phyloP scores from a whole-genome alignment of 2,113 vertebrate genomes.

The Pyrgilauda ruficollis region DNA sequence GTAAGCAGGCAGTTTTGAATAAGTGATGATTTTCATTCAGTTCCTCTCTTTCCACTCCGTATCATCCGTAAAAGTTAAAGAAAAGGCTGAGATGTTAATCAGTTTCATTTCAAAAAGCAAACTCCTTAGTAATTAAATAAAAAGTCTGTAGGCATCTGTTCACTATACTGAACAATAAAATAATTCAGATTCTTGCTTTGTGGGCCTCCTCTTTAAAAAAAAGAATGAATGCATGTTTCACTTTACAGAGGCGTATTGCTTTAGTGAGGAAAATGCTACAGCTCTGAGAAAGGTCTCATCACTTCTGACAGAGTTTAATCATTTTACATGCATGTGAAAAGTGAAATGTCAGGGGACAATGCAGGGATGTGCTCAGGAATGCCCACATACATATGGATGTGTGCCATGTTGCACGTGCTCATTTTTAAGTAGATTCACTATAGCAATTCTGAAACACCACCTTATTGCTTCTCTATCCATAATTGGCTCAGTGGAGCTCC shows the following conservation, averaged over 20 bases:
- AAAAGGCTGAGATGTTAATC: background rate
- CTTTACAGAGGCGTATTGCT: background rate
- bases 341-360: background rate
- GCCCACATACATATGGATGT: background rate
- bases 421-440: background rate
- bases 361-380: background rate
- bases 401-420: background rate
- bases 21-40: slow-evolving; percentile 52
- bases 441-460: background rate
- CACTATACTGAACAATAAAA: background rate
- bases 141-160: background rate
- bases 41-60: background rate
- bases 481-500: background rate
- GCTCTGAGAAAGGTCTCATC: background rate
- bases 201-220: background rate
- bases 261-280: background rate
- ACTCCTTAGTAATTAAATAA: background rate
- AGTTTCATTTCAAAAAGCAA: background rate
- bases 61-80: background rate
- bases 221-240: background rate
- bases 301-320: background rate
- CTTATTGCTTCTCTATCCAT: background rate
- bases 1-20: background rate
- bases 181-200: background rate
- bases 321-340: background rate